Base-by-base conservation (phyloP, 2,113 vertebrate species). In the Callipepla squamata region DNA sequence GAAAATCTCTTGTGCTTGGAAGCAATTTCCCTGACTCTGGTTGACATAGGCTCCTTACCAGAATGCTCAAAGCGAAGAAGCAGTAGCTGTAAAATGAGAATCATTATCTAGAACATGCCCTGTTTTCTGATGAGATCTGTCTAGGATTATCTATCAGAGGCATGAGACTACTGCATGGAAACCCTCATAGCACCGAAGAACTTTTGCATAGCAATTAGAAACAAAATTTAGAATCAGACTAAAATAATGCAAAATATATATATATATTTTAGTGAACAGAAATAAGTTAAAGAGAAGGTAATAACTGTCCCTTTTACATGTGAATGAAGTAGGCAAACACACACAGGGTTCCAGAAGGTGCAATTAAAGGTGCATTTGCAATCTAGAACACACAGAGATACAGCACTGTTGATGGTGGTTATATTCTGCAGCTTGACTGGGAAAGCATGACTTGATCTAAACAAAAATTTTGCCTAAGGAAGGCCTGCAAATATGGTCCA, bases 61-160 rank as follows among this genome's bases (percentile, higher is more conserved):
- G 65, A 51, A 28, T 65, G 62, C 86, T 90, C 44, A 81, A 72
- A 96, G 88, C n/a, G 69, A 87, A 89, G 57, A 55, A 67, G 38
- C 47, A 68, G 38, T 13, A 74, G 50, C 73, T 2, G 3, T 50
- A 70, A 73, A 66, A 30, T 16, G 25, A 78, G 80, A 90, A 90
- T 59, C 85, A 90, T 83, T 70, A 80, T 19, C 57, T 78, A 63
- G 72, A 91, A 88, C 90, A 85, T 90, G 79, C 55, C 80, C 47
- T 62, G 51, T 32, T 94, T 40, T 78, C 59, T 80, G 65, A 85
- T 85, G 34, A 69, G 19, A 61, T 77, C 34, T 70, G 38, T 68
- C 55, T 38, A 36, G 32, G 47, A 85, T 92, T 50, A 93, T 84
- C 94, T 92, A 44, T 90, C 65, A 63, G 72, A 93, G 76, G 12